Conservation (phyloP, 1,140 invertebrate species). For the Cydia splendana region DNA sequence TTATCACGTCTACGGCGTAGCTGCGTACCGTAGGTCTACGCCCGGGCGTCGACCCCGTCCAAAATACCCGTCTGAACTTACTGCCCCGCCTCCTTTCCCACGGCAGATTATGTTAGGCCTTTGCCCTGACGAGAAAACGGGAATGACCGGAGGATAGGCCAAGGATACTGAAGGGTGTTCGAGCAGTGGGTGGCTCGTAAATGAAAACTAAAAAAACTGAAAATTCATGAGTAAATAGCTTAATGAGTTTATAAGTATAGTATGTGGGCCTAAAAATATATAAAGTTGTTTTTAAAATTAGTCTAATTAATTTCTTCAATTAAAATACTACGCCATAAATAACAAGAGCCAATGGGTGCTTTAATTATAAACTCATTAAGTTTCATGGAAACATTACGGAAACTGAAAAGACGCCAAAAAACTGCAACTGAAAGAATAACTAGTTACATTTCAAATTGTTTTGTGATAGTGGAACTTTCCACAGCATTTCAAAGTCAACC, state of each 20-base stretch:
- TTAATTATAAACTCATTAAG: no score
- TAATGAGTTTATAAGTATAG: not conserved
- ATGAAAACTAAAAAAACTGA: not conserved
- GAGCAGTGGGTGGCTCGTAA: not conserved
- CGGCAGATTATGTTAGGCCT: slow-evolving; percentile 49
- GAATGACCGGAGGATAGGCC: slow-evolving; percentile 9
- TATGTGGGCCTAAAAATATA: no score
- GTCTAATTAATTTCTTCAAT: no score
- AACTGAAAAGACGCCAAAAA: no score
- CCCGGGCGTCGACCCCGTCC: slow-evolving; percentile 67
- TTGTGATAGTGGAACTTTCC: no score
- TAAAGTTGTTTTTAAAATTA: no score
- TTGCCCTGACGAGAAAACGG: slow-evolving; percentile 2
- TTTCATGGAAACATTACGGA: no score
- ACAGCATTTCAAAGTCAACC: no score
- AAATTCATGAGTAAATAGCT: not conserved
- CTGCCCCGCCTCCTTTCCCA: slow-evolving; percentile 46
- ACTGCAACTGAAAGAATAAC: no score
- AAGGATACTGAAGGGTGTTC: not conserved
- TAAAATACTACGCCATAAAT: no score
- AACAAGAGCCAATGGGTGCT: no score
- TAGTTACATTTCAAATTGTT: no score
- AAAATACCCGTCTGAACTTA: slow-evolving; percentile 68
- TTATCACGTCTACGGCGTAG: slow-evolving; percentile 63
- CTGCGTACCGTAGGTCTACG: slow-evolving; percentile 74